These are phyloP conservation scores for Sesia bembeciformis DNA, from an alignment of 2,888 invertebrate genomes.

Conservation along the genomic window DNA sequence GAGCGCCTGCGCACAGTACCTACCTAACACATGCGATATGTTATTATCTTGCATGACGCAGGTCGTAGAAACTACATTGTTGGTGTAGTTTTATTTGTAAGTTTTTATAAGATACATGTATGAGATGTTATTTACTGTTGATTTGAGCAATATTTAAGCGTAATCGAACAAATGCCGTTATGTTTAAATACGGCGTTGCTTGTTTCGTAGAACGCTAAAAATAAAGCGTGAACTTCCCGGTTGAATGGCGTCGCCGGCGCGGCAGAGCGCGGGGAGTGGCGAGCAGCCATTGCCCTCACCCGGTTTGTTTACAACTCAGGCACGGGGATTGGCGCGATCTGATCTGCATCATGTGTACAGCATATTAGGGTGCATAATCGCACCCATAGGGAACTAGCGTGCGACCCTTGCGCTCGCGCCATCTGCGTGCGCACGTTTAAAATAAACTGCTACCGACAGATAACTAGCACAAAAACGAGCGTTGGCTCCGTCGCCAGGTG, in stretches of 20 bases:
- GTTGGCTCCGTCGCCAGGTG: slow-evolving; percentile 48
- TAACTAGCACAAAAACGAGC: slow-evolving; percentile 49
- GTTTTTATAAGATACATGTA: neutral
- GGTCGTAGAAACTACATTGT: neutral
- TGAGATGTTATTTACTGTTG: neutral
- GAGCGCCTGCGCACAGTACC: slow-evolving; percentile 9
- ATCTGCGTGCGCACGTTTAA: slow-evolving; percentile 65
- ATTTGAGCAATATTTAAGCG: neutral
- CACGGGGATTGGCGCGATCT: slow-evolving; percentile 25
- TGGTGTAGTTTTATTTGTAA: neutral
- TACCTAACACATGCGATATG: neutral
- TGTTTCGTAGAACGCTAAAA: slow-evolving; percentile 61
- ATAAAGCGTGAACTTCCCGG: slow-evolving; percentile 72
- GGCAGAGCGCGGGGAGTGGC: slow-evolving; percentile 59
- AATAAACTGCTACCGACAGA: slow-evolving; percentile 63
- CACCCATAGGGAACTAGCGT: slow-evolving; percentile 12
- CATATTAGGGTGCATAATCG: slow-evolving; percentile 46
- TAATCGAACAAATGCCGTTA: slow-evolving; percentile 9
- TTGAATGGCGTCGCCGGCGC: slow-evolving; percentile 64
- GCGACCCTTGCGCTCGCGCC: slow-evolving; percentile 58
- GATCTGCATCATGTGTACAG: slow-evolving; percentile 44
- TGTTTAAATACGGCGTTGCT: slow-evolving; percentile 29
- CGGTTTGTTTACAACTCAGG: slow-evolving; percentile 69
- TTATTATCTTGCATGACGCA: neutral
- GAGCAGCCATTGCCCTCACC: slow-evolving; percentile 70